These are phyloP conservation scores for Drosophila nikananu DNA, from an alignment of 1,140 invertebrate species.

Conservation along the genomic window DNA sequence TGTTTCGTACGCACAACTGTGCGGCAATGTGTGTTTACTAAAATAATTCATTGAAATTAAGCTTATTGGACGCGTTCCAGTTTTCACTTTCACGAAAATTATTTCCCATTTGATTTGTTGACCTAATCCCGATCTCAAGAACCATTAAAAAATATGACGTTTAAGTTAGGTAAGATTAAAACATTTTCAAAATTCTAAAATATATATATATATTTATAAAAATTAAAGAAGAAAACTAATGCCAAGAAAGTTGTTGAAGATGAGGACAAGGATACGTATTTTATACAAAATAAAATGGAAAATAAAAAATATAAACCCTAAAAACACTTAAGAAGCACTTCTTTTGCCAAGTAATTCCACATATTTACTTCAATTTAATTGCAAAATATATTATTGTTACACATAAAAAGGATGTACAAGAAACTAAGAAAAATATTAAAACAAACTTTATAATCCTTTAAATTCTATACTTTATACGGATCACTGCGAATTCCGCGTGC, in stretches of 20 bases:
- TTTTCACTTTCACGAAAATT: slow-evolving; percentile 33
- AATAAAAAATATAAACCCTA: too few species aligned
- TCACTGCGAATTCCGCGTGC: slow-evolving; percentile 32
- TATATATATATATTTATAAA: not conserved
- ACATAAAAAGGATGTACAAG: not conserved
- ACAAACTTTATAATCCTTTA: not conserved
- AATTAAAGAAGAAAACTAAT: not conserved
- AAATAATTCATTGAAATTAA: slow-evolving; percentile 51
- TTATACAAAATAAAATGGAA: too few species aligned
- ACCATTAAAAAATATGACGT: slow-evolving; percentile 7
- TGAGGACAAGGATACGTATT: not conserved
- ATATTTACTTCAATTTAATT: not conserved
- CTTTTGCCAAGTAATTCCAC: not conserved
- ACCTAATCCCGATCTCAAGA: slow-evolving; percentile 36
- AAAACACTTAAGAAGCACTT: not conserved
- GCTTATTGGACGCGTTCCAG: slow-evolving; percentile 45
- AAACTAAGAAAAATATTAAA: not conserved
- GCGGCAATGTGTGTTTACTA: slow-evolving; percentile 50
- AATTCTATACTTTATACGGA: slow-evolving; percentile 1
- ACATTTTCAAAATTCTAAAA: not conserved
- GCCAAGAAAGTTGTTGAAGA: too few species aligned
- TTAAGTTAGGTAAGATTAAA: not conserved
- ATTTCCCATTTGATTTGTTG: slow-evolving; percentile 32
- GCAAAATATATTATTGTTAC: too few species aligned
- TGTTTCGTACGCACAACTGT: slow-evolving; percentile 34